Base-by-base conservation (phyloP, 2,888 invertebrate genomes). In the Globia sparganii region DNA sequence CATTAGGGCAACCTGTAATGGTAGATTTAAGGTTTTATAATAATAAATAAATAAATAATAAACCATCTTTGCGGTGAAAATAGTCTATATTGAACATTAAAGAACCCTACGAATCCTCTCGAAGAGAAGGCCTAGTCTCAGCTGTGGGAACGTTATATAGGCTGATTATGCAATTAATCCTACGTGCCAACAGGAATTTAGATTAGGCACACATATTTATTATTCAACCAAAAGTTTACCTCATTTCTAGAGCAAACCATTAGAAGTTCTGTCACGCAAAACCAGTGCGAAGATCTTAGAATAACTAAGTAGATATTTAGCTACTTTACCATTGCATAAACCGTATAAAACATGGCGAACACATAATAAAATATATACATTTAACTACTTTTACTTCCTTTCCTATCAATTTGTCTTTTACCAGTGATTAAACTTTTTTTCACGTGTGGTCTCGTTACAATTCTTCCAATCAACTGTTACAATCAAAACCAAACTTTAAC, bases 371-470 rank as follows among this genome's bases (percentile, higher is more conserved):
- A 77, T 74, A 75, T 65, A 73, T 59, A 78, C 58, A 86, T 81
- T 83, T 76, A 78, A 58, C 5, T 9, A 79, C 85, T 86, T 83
- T 82, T 82, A 87, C 87, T 86, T 78, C 71, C 82, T 76, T 75
- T 62, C 77, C 78, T 81, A 79, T 85, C 80, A 87, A 81, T 85
- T 77, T 71, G 71, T 46, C 46, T 81, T 75, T 87, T 86, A 85
- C 82, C 77, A 85, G 78, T 72, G 72, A 83, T 88, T 86, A 75
- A 81, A 88, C 81, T 86, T 84, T 89, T 83, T 89, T 89, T 84
- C 86, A 86, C 86, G 86, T 86, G n/a, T 84, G 81, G 18, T 79
- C 75, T 78, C 59, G 49, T 85, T 81, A 78, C 68, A 77, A 74
- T 77, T 77, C n/a, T 25, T 21, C 40, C 49, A 73, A 21, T 5